Base-by-base conservation (phyloP, 1,140 invertebrate genomes). In the Pseudomyrmex flavicornis region DNA sequence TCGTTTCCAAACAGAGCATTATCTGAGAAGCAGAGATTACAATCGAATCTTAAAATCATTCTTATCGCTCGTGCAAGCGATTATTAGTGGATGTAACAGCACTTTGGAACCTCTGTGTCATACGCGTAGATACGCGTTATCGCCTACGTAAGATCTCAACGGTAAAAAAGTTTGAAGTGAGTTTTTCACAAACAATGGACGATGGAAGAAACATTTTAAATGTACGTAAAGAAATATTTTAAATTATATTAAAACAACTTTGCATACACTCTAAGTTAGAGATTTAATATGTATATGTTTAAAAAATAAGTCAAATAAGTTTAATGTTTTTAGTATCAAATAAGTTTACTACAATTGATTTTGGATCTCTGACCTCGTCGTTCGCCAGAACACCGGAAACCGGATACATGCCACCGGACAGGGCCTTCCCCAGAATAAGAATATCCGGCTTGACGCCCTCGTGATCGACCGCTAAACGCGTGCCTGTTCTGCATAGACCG, bases 401-500 rank as follows among this genome's bases (percentile, higher is more conserved):
- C 0, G 97, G 97, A 80, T 97, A 96, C 76, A 98, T 94, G 58
- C 97, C 97, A n/a, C 97, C 97, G n/a, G 96, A 97, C 8, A 98
- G 92, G 2, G 97, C 97, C 94, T 98, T 98, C 1, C 97, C 97
- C 5, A 98, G 93, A 50, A 97, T 93, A 1, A 98, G 91, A 73
- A 98, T 96, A 91, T 98, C 97, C 4, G 97, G 97, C 65, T 95
- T 95, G 2, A 97, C 96, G 66, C 96, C 95, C 92, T 99, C 99
- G 93, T 99, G 97, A 91, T 99, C 97, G 0, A 97, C 96, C 17
- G 97, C 98, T 54, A 99, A 92, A 84, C 98, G 94, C 94, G 96
- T 98, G 62, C 99, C 99, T 10, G 99, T 99, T 86, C 99, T 95
- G 20, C 97, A 97, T 82, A 99, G 95, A 13, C 98, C 98, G 35